Percentiles rank a stretch among this genome's conserved stretches.
Evolutionary conservation across 1,140 invertebrate genomes (phyloP).

Genomic region (Caerostris darwini): DNA sequence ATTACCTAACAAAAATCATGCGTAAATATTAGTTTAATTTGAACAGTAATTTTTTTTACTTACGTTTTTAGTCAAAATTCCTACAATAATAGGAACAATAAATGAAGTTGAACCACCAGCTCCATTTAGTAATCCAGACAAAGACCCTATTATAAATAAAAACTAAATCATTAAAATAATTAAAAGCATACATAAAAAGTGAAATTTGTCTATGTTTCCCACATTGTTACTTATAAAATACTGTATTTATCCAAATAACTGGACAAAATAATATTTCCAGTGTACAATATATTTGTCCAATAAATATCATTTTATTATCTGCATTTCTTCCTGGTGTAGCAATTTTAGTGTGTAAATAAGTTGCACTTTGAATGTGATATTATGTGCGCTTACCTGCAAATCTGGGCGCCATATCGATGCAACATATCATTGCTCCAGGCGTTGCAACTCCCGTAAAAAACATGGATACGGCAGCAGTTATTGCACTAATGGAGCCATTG

Average conservation of each 20-base stretch:
- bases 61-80: constrained; percentile 42
- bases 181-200: no score
- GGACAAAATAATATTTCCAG: no score
- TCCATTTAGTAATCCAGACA: constrained; percentile 18
- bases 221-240: no score
- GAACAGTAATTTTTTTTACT: not conserved
- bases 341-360: not conserved
- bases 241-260: no score
- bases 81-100: constrained; percentile 15
- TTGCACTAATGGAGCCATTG: not conserved
- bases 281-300: no score
- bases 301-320: no score
- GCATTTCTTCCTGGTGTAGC: no score
- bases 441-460: constrained; percentile 12
- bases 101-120: not conserved
- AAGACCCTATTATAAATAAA: not conserved
- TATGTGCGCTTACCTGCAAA: not conserved
- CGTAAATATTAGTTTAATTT: no score
- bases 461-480: not conserved
- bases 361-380: not conserved
- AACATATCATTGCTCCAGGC: not conserved
- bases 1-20: no score
- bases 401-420: not conserved
- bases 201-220: no score
- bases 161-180: no score